Base-by-base conservation (phyloP, 2,113 vertebrate species). In the Gambusia affinis region DNA sequence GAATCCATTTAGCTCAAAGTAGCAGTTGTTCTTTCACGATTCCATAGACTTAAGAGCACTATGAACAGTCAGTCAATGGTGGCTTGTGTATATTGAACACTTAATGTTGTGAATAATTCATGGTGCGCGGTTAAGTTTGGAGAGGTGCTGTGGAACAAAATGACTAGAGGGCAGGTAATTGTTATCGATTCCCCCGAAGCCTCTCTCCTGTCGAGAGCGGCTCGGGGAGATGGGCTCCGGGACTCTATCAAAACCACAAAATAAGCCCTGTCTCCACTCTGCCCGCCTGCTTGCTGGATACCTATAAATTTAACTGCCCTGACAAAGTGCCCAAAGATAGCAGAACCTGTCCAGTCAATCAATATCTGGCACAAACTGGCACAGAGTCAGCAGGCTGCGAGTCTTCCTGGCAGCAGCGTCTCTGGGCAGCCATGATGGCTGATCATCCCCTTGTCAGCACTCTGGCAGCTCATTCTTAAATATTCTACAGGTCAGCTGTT, bases 211-310 rank as follows among this genome's bases (percentile, higher is more conserved):
- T 90, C 84, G 90, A 93, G 90, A 91, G 91, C 81, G n/a, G 84
- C 81, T 80, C 76, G 81, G 83, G 84, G 82, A 92, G 87, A 88
- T 79, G 84, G 85, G 89, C 88, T 88, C 75, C 75, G 67, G 92
- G 92, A 92, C 91, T 92, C 91, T 92, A 92, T 93, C 92, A 92
- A 91, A 93, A 92, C 92, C 91, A 89, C 91, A 92, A 89, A 93
- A 92, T 92, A 92, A 92, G 89, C 81, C 85, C 83, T 12, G 81
- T 89, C 87, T 90, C 84, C 83, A 81, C 83, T 82, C 81, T 84
- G 84, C 78, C 82, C 80, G 86, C 82, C 83, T 83, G 76, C 79
- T 85, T 76, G 81, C 88, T 86, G 87, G 88, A 91, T 89, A 89
- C 85, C 91, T 90, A 89, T 92, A 91, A 89, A 91, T 91, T 90